Conservation (phyloP, 1,140 invertebrate genomes). For the Drosophila bocqueti region DNA sequence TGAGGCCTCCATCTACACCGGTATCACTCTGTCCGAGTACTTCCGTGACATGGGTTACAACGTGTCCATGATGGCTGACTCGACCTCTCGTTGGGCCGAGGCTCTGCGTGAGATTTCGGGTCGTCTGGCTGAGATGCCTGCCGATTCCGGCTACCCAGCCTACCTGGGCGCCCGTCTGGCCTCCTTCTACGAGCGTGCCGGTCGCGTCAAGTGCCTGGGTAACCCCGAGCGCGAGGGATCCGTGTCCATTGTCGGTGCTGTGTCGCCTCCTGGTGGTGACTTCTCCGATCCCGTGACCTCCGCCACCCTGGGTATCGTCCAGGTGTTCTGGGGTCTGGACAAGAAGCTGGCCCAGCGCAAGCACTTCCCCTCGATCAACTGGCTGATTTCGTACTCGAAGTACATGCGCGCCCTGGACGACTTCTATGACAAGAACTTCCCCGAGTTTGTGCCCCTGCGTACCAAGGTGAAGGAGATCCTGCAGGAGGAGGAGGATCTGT, state of each 20-base stretch:
- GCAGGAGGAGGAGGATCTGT: slow-evolving; percentile 99
- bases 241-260: slow-evolving; percentile 99
- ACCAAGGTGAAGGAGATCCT: slow-evolving; percentile 98
- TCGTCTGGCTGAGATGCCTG: slow-evolving; percentile 99
- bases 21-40: slow-evolving; percentile 98
- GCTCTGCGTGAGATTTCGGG: slow-evolving; percentile 99
- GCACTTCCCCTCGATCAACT: slow-evolving; percentile 99
- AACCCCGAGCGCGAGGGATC: slow-evolving; percentile 99
- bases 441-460: slow-evolving; percentile 98
- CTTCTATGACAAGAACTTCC: slow-evolving; percentile 99
- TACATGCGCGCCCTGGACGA: slow-evolving; percentile 99
- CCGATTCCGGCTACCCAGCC: slow-evolving; percentile 99
- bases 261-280: slow-evolving; percentile 99
- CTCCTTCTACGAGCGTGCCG: slow-evolving; percentile 99
- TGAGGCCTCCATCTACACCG: slow-evolving; percentile 99
- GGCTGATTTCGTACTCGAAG: slow-evolving; percentile 99
- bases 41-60: slow-evolving; percentile 99
- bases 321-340: slow-evolving; percentile 99
- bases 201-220: slow-evolving; percentile 98
- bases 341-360: slow-evolving; percentile 99
- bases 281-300: slow-evolving; percentile 99
- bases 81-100: slow-evolving; percentile 99
- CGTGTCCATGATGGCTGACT: slow-evolving; percentile 99
- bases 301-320: slow-evolving; percentile 99
- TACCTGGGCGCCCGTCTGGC: slow-evolving; percentile 99